Conservation (phyloP, 2,888 invertebrate genomes). For the Pherbina coryleti region DNA sequence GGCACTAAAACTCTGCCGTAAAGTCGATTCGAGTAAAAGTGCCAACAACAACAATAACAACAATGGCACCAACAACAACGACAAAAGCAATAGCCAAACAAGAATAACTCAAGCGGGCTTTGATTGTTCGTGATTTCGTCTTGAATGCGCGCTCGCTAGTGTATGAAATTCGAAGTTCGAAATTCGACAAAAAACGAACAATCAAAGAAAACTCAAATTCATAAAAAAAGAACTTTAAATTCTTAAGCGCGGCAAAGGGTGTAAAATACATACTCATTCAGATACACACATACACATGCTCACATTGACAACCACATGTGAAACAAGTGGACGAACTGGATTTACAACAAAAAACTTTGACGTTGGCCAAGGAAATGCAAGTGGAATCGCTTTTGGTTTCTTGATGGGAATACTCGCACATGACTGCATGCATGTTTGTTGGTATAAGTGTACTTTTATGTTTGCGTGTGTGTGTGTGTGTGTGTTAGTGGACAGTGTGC, state of each 20-base stretch:
- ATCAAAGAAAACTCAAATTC: constrained; percentile 1
- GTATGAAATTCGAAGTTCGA: constrained; percentile 49
- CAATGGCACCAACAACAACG: constrained; percentile 52
- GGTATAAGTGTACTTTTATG: not conserved
- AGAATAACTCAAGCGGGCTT: constrained; percentile 45
- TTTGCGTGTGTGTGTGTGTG: not conserved
- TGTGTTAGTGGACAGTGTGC: not conserved
- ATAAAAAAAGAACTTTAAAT: not conserved
- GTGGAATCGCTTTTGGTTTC: not conserved
- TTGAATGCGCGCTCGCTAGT: constrained; percentile 35
- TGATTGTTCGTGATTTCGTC: constrained; percentile 54
- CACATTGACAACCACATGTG: not conserved
- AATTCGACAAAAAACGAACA: constrained; percentile 28
- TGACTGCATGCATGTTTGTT: not conserved
- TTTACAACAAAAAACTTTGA: not conserved
- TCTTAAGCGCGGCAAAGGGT: not conserved
- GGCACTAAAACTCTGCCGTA: constrained; percentile 65
- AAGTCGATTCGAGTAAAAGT: constrained; percentile 60
- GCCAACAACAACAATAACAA: constrained; percentile 50
- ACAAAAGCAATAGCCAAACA: constrained; percentile 52
- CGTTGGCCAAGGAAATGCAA: not conserved
- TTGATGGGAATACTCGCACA: not conserved
- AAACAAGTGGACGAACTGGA: constrained; percentile 12
- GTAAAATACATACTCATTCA: not conserved
- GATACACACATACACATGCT: not conserved